A percentile compares a stretch with the other conserved stretches of the same genome.
Conservation (phyloP, 1,140 invertebrate genomes). For the Hermetia illucens region DNA sequence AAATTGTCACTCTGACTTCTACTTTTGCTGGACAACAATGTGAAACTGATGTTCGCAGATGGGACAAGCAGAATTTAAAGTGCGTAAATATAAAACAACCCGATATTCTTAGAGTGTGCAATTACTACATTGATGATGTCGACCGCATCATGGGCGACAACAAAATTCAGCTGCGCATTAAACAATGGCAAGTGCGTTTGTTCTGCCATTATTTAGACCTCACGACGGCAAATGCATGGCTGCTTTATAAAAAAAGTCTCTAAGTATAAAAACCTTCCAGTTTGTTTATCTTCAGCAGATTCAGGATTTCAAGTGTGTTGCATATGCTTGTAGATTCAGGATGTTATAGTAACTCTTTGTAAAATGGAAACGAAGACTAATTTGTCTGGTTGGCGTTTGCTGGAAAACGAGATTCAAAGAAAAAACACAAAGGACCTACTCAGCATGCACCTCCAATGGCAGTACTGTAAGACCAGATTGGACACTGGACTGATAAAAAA, state of each 20-base stretch:
- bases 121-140: slow-evolving; percentile 17
- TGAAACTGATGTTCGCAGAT: slow-evolving; percentile 8
- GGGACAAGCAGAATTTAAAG: slow-evolving; percentile 5
- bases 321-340: too few species aligned
- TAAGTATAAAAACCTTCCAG: too few species aligned
- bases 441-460: slow-evolving; percentile 15
- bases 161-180: slow-evolving; percentile 13
- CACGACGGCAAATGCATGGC: slow-evolving; percentile 16
- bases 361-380: background rate
- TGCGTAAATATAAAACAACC: slow-evolving; percentile 14
- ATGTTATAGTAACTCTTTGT: background rate
- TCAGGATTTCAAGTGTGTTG: too few species aligned
- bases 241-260: slow-evolving; percentile 14
- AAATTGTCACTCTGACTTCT: slow-evolving; percentile 21
- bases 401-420: background rate
- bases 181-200: slow-evolving; percentile 6
- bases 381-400: background rate
- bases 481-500: slow-evolving; percentile 24
- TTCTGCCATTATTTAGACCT: slow-evolving; percentile 21
- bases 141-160: slow-evolving; percentile 18
- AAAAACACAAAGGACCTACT: slow-evolving; percentile 16
- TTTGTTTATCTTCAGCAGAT: too few species aligned
- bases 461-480: slow-evolving; percentile 20
- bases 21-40: slow-evolving; percentile 17
- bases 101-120: slow-evolving; percentile 21